phyloP scores from a whole-genome alignment of 2,888 invertebrate species.

The Hermaeophaga mercurialis region DNA sequence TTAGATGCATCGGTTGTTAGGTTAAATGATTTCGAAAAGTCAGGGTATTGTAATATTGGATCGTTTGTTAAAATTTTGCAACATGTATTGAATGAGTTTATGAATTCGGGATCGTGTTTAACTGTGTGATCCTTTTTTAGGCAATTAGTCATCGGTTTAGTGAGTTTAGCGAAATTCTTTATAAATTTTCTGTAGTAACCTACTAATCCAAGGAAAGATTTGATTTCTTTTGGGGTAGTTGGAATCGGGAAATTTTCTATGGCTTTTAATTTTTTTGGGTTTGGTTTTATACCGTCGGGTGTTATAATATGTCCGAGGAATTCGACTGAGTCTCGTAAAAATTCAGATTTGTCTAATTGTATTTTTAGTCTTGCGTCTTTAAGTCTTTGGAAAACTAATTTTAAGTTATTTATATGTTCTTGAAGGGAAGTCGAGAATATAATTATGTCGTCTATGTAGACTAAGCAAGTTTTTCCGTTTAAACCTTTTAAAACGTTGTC shows the following conservation, averaged over 20 bases:
- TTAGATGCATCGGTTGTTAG: slow-evolving; percentile 51
- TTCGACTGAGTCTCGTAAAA: slow-evolving; percentile 26
- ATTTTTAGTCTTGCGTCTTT: slow-evolving; percentile 30
- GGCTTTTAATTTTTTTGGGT: slow-evolving; percentile 33
- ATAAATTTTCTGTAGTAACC: slow-evolving; percentile 37
- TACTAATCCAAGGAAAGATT: slow-evolving; percentile 21
- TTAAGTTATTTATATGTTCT: slow-evolving; percentile 1
- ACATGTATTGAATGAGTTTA: slow-evolving; percentile 29
- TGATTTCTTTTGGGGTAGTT: slow-evolving; percentile 34
- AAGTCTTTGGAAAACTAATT: slow-evolving; percentile 14
- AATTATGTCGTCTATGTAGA: slow-evolving; percentile 42
- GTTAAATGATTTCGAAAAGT: slow-evolving; percentile 44
- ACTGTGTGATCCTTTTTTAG: slow-evolving; percentile 31
- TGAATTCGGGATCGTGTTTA: slow-evolving; percentile 23
- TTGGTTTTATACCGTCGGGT: slow-evolving; percentile 31
- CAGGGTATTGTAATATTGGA: slow-evolving; percentile 45
- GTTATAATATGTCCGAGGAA: slow-evolving; percentile 31
- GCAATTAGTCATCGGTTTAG: slow-evolving; percentile 33
- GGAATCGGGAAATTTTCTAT: slow-evolving; percentile 35
- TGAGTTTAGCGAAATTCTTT: slow-evolving; percentile 32
- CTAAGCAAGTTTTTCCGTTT: slow-evolving; percentile 30
- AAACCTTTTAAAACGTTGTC: slow-evolving; percentile 34
- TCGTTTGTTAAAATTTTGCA: slow-evolving; percentile 30
- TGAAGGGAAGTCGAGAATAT: slow-evolving; percentile 2
- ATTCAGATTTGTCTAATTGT: slow-evolving; percentile 17